These are phyloP conservation scores for Lasiurus cinereus DNA, from an alignment of 2,113 vertebrate genomes.

Conservation along the genomic window DNA sequence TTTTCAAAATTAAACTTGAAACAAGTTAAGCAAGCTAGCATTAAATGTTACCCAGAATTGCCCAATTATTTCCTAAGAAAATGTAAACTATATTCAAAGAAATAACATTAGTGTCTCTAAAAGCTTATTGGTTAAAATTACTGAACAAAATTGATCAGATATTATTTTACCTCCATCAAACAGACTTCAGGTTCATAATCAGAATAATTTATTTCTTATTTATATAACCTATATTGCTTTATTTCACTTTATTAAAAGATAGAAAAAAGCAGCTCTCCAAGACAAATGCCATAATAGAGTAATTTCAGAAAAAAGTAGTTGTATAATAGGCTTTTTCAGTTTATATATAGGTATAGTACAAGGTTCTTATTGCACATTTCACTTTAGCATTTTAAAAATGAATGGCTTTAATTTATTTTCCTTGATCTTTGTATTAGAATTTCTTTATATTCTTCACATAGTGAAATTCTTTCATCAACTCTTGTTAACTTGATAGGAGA, in stretches of 20 bases:
- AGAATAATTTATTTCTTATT: conserved; percentile 65
- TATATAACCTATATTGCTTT: conserved; percentile 1
- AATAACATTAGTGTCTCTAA: conserved; percentile 24
- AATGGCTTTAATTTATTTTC: conserved; percentile 41
- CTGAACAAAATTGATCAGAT: not conserved
- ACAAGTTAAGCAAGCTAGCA: not conserved
- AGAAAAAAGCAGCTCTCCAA: not conserved
- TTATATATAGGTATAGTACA: not conserved
- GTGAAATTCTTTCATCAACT: not conserved
- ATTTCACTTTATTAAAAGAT: conserved; percentile 44
- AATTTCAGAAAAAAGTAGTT: not conserved
- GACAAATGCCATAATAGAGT: conserved; percentile 2
- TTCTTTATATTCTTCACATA: not conserved
- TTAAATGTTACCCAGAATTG: conserved; percentile 14
- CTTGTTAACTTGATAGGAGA: not conserved
- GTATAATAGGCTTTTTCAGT: not conserved
- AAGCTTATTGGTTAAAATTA: conserved; percentile 37
- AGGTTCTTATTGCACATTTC: not conserved
- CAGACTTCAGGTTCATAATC: not conserved
- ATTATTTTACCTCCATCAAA: conserved; percentile 50
- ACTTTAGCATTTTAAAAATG: conserved; percentile 41
- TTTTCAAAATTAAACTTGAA: conserved; percentile 52
- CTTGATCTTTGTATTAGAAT: conserved; percentile 47
- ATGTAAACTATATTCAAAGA: conserved; percentile 27
- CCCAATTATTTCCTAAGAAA: conserved; percentile 42